These are phyloP conservation scores for Dendrocincla fuliginosa DNA, from an alignment of 2,797 vertebrate genomes.

Conservation along the genomic window DNA sequence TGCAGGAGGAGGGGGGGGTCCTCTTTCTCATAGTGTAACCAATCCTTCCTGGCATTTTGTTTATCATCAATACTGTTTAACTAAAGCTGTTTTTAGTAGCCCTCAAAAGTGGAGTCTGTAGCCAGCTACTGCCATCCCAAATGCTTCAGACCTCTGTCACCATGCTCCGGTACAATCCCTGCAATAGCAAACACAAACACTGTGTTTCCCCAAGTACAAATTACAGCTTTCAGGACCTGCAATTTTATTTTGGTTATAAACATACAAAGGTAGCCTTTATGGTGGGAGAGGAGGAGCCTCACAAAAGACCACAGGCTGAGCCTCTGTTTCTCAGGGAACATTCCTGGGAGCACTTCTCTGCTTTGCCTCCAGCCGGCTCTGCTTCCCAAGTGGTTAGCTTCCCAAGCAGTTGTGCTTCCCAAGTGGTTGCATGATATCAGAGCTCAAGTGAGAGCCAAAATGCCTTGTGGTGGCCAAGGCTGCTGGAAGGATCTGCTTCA, in stretches of 20 bases:
- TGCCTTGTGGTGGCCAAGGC: background rate
- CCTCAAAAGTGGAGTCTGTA: background rate
- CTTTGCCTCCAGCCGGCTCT: background rate
- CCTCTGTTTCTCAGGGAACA: background rate
- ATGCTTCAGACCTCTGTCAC: conserved; percentile 7
- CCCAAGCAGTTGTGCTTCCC: background rate
- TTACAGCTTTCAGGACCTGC: background rate
- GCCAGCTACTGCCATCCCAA: background rate
- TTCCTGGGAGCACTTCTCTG: background rate
- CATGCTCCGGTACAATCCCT: background rate
- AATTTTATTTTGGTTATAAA: conserved; percentile 40
- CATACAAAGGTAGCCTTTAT: conserved; percentile 17
- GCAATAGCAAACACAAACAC: conserved; percentile 23
- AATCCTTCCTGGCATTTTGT: background rate
- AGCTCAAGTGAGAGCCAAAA: background rate
- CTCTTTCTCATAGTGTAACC: background rate
- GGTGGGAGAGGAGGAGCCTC: background rate
- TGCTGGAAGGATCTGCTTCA: background rate
- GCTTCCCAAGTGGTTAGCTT: background rate
- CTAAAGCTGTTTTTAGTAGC: background rate
- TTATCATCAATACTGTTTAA: background rate
- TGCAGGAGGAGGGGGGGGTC: background rate
- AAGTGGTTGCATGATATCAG: background rate
- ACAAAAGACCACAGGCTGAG: background rate
- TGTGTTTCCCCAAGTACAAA: conserved; percentile 6